These are phyloP conservation scores for Notiomystis cincta DNA, from an alignment of 2,113 vertebrate genomes.

Conservation along the genomic window DNA sequence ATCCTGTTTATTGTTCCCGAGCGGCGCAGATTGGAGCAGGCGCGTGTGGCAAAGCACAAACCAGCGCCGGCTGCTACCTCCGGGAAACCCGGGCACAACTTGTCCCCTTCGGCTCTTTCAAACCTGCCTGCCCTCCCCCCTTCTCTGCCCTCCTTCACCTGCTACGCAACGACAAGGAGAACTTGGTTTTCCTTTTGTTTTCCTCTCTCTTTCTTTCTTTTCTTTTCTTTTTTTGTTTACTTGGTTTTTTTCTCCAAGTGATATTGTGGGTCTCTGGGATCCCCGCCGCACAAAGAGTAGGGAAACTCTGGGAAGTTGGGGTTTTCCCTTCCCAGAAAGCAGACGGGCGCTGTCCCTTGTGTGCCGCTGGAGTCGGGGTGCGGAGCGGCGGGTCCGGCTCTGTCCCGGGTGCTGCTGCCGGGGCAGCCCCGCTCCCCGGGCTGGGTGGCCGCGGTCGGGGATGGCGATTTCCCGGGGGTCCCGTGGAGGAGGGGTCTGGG, in stretches of 20 bases:
- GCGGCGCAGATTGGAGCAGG: conserved; percentile 22
- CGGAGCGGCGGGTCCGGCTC: not conserved
- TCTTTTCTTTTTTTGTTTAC: accelerated
- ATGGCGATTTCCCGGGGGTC: not conserved
- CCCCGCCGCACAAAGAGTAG: not conserved
- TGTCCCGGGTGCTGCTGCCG: not conserved
- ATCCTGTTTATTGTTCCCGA: conserved; percentile 52
- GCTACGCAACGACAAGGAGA: not conserved
- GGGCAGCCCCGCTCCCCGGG: not conserved
- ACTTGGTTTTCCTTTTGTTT: not conserved
- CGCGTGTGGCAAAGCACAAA: not conserved
- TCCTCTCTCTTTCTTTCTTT: accelerated
- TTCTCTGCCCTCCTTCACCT: not conserved
- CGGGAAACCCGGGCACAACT: not conserved
- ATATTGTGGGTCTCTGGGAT: not conserved
- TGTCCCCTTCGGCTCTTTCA: not conserved
- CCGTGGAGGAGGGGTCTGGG: not conserved
- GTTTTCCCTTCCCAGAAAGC: not conserved
- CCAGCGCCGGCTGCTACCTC: not conserved
- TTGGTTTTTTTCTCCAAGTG: accelerated
- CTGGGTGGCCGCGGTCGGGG: not conserved
- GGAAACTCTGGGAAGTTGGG: not conserved
- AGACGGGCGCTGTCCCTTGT: not conserved
- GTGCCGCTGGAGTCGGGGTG: accelerated
- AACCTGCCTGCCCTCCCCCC: not conserved